These are phyloP conservation scores for Malaclemys terrapin DNA, from an alignment of 2,113 vertebrate species.

Conservation along the genomic window DNA sequence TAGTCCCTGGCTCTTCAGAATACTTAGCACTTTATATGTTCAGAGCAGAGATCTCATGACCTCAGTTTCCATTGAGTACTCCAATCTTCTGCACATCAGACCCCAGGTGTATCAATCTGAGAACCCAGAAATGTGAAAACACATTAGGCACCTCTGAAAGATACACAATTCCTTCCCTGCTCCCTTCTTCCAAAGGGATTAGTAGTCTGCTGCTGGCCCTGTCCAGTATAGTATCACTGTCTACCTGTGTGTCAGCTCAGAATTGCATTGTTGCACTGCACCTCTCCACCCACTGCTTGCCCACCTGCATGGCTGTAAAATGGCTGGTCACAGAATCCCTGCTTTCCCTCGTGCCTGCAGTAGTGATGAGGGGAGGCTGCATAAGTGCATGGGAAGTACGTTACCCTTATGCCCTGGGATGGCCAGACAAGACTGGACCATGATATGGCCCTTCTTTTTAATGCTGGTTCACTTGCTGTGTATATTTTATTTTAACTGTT, in stretches of 20 bases:
- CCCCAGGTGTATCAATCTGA: too few species aligned
- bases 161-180: background rate
- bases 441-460: background rate
- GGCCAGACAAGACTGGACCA: accelerated
- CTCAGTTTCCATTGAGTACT: too few species aligned
- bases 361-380: background rate
- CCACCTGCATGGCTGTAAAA: background rate
- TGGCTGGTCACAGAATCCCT: background rate
- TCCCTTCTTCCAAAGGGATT: background rate
- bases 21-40: too few species aligned
- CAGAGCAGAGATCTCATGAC: too few species aligned
- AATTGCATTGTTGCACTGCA: background rate
- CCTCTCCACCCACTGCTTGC: background rate
- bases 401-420: accelerated
- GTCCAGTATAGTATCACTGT: background rate
- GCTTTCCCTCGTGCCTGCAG: background rate
- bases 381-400: background rate
- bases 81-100: too few species aligned
- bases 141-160: background rate
- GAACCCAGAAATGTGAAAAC: too few species aligned
- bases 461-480: background rate
- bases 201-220: background rate
- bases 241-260: background rate
- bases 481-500: background rate
- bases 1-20: too few species aligned